Percentiles rank a stretch among this genome's conserved stretches.
Evolutionary conservation across 2,888 invertebrate species (phyloP).

Genomic region (Silvanus unidentatus): DNA sequence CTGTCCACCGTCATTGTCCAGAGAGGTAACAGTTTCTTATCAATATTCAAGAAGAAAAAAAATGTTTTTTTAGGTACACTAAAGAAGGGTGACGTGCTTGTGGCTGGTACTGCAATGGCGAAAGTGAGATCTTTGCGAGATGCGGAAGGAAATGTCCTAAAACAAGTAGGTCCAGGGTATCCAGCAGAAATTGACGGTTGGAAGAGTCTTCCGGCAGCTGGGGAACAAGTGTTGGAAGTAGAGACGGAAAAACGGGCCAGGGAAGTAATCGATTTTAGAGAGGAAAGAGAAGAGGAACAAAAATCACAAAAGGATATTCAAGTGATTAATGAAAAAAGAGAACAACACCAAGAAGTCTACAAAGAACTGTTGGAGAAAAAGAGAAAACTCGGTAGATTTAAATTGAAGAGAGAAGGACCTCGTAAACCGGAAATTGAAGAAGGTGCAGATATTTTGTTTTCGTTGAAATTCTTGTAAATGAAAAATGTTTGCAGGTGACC

Average conservation of each 20-base stretch:
- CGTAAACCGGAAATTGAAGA: conserved; percentile 51
- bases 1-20: conserved; percentile 79
- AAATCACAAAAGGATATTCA: conserved; percentile 59
- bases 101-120: conserved; percentile 80
- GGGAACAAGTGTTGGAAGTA: conserved; percentile 82
- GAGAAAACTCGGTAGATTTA: conserved; percentile 56
- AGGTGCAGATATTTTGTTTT: conserved; percentile 20
- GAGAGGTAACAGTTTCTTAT: conserved; percentile 43
- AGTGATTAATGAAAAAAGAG: conserved; percentile 60
- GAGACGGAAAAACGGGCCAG: conserved; percentile 42
- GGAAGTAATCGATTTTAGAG: conserved; percentile 43
- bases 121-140: conserved; percentile 77
- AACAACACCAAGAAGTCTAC: conserved; percentile 61
- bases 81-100: conserved; percentile 67
- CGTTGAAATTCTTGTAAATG: not conserved
- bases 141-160: conserved; percentile 63
- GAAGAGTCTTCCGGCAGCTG: conserved; percentile 82
- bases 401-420: conserved; percentile 53
- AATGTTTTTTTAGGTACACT: conserved; percentile 62
- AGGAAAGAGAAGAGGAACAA: conserved; percentile 53
- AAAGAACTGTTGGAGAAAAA: conserved; percentile 55
- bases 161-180: conserved; percentile 68
- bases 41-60: not conserved
- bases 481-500: conserved; percentile 23
- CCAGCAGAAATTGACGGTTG: conserved; percentile 88